Base-by-base conservation (phyloP, 2,888 invertebrate species). In the Mechanitis mazaeus region DNA sequence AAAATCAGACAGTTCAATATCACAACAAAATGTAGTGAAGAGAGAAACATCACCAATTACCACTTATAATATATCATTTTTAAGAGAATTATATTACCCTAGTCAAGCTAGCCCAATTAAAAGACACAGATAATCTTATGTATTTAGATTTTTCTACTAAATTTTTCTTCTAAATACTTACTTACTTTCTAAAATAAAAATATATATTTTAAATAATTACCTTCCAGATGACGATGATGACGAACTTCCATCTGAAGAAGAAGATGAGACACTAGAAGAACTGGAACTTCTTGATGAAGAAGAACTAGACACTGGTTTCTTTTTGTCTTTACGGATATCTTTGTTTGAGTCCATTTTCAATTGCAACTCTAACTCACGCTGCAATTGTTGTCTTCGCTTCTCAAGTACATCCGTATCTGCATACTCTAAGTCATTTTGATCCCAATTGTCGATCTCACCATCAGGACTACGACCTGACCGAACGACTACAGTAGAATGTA, bases 401-500 rank as follows among this genome's bases (percentile, higher is more conserved):
- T 95, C 95, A 76, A 95, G 89, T 69, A 93, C 94, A 80, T 95
- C 94, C 66, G 95, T 94, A 85, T 95, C 95, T 68, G 94, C 95
- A 88, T 94, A 94, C 80, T 95, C 95, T 84, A 95, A 83, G 86
- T 94, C 94, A 77, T 93, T 94, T 81, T 94, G 94, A 81, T 94
- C 94, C 94, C 94, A 95, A 79, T 93, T 93, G 78, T 94, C 94
- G 85, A 94, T 93, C 80, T 94, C 93, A 70, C 85, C 89, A 72
- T 93, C 93, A 60, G 93, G 93, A 75, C 93, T 93, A 77, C 78
- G 91, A 68, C 88, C 90, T 60, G 87, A 81, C 69, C 90, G 84
- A 73, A 91, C 93, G 75, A 93, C 92, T 71, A 93, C 92, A 73
- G 93, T 91, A 64, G 93, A 92, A 77, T 92, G 93, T 61, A 93